Conservation (phyloP, 2,888 invertebrate genomes). For the Sesia bembeciformis region DNA sequence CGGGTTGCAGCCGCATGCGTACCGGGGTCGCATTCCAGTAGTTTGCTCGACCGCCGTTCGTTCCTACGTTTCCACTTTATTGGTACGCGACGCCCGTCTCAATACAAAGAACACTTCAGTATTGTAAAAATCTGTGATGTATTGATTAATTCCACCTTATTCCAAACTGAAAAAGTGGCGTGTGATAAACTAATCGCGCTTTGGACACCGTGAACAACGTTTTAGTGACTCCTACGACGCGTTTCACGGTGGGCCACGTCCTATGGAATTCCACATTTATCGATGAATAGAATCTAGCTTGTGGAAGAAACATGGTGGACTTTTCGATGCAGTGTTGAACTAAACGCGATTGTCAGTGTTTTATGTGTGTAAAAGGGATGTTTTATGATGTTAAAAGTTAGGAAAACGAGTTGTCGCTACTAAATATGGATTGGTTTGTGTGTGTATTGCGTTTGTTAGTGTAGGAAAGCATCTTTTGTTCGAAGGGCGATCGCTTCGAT, state of each 20-base stretch:
- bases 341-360: conserved; percentile 47
- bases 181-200: conserved; percentile 21
- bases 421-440: conserved; percentile 63
- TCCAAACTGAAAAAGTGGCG: conserved; percentile 37
- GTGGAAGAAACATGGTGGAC: conserved; percentile 68
- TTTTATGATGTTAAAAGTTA: conserved; percentile 22
- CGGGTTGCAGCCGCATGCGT: conserved; percentile 58
- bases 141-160: conserved; percentile 71
- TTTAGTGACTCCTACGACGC: conserved; percentile 37
- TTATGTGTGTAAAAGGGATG: conserved; percentile 45
- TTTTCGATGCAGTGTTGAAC: conserved; percentile 44
- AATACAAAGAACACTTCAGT: conserved; percentile 71
- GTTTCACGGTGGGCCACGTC: conserved; percentile 58
- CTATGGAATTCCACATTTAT: conserved; percentile 71
- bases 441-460: conserved; percentile 14
- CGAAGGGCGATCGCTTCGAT: conserved; percentile 22
- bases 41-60: conserved; percentile 55
- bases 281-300: conserved; percentile 70
- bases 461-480: conserved; percentile 14
- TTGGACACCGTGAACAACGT: conserved; percentile 23
- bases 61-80: conserved; percentile 36
- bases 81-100: conserved; percentile 48
- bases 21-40: conserved; percentile 66
- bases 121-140: conserved; percentile 74
- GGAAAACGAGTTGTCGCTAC: conserved; percentile 24